These are phyloP conservation scores for Jacana jacana DNA, from an alignment of 2,113 vertebrate species.

Conservation along the genomic window DNA sequence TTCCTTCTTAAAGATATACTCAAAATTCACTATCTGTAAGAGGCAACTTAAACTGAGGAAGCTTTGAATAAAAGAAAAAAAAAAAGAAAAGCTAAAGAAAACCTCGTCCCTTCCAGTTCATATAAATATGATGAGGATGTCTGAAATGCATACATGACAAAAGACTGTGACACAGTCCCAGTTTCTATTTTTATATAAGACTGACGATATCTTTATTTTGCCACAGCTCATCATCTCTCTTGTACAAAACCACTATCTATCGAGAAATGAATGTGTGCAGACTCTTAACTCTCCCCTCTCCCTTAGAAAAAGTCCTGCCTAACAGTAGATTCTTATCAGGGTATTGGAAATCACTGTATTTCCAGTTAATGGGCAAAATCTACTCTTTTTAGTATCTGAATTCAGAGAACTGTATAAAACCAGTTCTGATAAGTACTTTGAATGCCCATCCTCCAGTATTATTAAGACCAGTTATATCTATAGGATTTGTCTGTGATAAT, in stretches of 20 bases:
- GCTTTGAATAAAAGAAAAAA: not conserved
- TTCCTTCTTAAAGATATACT: not conserved
- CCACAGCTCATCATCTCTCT: not conserved
- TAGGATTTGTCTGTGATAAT: not conserved
- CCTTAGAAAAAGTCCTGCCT: not conserved
- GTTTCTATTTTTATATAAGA: not conserved
- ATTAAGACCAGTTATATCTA: not conserved
- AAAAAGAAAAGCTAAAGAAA: not conserved
- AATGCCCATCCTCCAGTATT: not conserved
- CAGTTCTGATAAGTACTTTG: not conserved
- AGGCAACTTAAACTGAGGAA: not conserved
- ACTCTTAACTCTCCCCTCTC: not conserved
- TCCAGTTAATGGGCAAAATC: not conserved
- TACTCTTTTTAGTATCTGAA: not conserved
- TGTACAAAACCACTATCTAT: not conserved
- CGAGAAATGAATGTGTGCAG: not conserved
- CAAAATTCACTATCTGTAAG: not conserved
- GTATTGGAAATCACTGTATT: not conserved
- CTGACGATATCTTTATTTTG: not conserved
- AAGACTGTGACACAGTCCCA: not conserved
- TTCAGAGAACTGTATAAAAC: not conserved
- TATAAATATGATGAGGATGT: not conserved
- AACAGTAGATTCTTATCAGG: not conserved
- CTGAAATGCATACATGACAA: not conserved
- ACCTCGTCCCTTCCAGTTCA: not conserved